Evolutionary conservation across 2,888 invertebrate genomes (phyloP).

Genomic region (Endomychus coccineus): DNA sequence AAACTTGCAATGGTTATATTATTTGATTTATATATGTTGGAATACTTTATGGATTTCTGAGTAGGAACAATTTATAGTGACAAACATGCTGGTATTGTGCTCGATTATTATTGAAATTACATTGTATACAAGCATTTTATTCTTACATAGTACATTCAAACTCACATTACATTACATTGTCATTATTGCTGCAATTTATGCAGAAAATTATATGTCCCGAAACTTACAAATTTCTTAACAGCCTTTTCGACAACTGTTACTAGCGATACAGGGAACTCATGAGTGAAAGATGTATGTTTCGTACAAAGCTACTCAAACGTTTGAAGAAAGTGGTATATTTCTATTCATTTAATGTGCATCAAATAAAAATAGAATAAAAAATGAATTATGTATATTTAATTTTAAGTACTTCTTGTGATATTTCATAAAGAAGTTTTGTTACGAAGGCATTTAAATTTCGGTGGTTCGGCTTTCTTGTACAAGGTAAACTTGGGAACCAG

Average conservation of each 20-base stretch:
- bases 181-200: slow-evolving; percentile 27
- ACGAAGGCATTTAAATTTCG: slow-evolving; percentile 33
- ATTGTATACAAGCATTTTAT: slow-evolving; percentile 42
- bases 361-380: slow-evolving; percentile 31
- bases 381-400: slow-evolving; percentile 22
- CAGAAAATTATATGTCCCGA: slow-evolving; percentile 26
- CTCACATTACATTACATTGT: slow-evolving; percentile 37
- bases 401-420: slow-evolving; percentile 11
- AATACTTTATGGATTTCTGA: too few relatives aligned
- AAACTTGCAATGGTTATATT: too few relatives aligned
- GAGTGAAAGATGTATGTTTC: slow-evolving; percentile 34
- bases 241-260: slow-evolving; percentile 16
- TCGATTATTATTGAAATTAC: too few relatives aligned
- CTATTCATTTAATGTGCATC: slow-evolving; percentile 18
- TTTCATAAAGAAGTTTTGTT: too few relatives aligned
- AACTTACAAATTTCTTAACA: slow-evolving; percentile 30
- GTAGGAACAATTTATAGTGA: too few relatives aligned
- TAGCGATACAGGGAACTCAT: slow-evolving; percentile 1
- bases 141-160: slow-evolving; percentile 43
- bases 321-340: slow-evolving; percentile 33
- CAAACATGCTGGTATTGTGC: too few relatives aligned
- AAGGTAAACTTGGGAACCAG: slow-evolving; percentile 85
- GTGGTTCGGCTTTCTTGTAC: slow-evolving; percentile 70
- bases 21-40: too few relatives aligned
- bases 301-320: slow-evolving; percentile 25